Conservation (phyloP, 2,113 vertebrate genomes). For the Cryptotis parvus region DNA sequence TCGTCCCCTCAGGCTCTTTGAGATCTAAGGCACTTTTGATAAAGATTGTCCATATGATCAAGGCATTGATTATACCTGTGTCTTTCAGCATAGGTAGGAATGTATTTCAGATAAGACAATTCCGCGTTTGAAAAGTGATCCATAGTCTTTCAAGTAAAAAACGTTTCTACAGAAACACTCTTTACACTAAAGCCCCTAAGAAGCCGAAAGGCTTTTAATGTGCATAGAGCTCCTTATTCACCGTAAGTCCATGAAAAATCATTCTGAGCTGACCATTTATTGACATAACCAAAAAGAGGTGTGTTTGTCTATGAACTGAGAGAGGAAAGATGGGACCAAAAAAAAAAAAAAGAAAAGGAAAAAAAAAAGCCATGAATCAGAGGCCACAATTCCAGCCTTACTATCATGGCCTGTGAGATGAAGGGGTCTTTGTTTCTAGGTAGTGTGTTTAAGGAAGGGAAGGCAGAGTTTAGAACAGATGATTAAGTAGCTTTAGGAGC, state of each 20-base stretch:
- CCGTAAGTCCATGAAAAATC: conserved; percentile 51
- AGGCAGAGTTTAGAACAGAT: background rate
- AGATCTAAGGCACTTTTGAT: conserved; percentile 76
- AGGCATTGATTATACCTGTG: conserved; percentile 75
- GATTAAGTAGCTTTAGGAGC: background rate
- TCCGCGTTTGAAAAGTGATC: conserved; percentile 82
- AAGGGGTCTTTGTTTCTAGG: background rate
- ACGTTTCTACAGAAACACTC: conserved; percentile 75
- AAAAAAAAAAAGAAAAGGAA: background rate
- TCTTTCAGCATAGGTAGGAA: conserved; percentile 81
- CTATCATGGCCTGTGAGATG: background rate
- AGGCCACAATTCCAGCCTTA: background rate
- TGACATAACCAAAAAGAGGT: conserved; percentile 60
- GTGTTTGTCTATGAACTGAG: conserved; percentile 40
- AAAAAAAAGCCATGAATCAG: conserved; percentile 10
- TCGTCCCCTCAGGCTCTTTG: conserved; percentile 60
- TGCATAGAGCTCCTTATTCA: conserved; percentile 59
- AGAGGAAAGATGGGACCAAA: conserved; percentile 20
- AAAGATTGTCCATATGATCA: conserved; percentile 70
- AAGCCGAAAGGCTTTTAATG: conserved; percentile 65
- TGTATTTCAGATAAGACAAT: conserved; percentile 80
- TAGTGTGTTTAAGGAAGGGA: background rate
- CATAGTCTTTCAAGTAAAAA: conserved; percentile 79
- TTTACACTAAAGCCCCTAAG: conserved; percentile 71
- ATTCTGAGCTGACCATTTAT: conserved; percentile 24